Evolutionary conservation across 2,797 vertebrate species (phyloP).

Genomic region (Hydrocynus forskahlii): DNA sequence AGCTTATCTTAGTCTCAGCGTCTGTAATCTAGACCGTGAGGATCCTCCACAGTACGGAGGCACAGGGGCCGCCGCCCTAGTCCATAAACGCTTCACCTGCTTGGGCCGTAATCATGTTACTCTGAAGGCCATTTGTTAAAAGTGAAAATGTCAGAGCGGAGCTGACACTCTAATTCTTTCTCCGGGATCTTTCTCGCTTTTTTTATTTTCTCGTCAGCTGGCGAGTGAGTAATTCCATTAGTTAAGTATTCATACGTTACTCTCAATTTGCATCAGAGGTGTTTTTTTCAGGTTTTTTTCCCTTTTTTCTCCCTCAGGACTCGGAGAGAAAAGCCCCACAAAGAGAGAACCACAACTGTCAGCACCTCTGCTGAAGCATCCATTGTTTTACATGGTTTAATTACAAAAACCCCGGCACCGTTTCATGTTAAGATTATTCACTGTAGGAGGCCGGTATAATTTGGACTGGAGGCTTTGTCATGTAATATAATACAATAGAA

Average conservation of each 20-base stretch:
- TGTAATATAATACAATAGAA: constrained; percentile 85
- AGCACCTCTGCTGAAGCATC: constrained; percentile 73
- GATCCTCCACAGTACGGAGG: constrained; percentile 13
- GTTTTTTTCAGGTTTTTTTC: constrained; percentile 47
- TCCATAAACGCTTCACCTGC: constrained; percentile 56
- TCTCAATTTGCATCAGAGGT: constrained; percentile 81
- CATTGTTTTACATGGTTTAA: constrained; percentile 79
- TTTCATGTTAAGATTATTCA: constrained; percentile 87
- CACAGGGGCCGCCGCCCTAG: constrained; percentile 41
- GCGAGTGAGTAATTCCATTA: constrained; percentile 83
- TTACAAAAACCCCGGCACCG: constrained; percentile 81
- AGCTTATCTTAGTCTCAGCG: constrained; percentile 23
- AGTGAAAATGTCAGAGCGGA: constrained; percentile 67
- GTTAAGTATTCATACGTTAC: constrained; percentile 83
- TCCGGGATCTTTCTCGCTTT: constrained; percentile 63
- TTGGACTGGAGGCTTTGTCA: constrained; percentile 85
- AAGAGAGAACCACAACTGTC: constrained; percentile 66
- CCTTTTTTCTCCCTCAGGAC: constrained; percentile 31
- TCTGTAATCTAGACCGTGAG: constrained; percentile 40
- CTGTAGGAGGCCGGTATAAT: constrained; percentile 83
- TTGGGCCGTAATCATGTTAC: constrained; percentile 64
- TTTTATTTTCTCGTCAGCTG: constrained; percentile 70
- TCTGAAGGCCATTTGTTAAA: constrained; percentile 67
- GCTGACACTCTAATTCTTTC: constrained; percentile 74
- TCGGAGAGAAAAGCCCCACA: constrained; percentile 50